Evolutionary conservation across 1,140 invertebrate genomes (phyloP).

Genomic region (Drosophila eugracilis): DNA sequence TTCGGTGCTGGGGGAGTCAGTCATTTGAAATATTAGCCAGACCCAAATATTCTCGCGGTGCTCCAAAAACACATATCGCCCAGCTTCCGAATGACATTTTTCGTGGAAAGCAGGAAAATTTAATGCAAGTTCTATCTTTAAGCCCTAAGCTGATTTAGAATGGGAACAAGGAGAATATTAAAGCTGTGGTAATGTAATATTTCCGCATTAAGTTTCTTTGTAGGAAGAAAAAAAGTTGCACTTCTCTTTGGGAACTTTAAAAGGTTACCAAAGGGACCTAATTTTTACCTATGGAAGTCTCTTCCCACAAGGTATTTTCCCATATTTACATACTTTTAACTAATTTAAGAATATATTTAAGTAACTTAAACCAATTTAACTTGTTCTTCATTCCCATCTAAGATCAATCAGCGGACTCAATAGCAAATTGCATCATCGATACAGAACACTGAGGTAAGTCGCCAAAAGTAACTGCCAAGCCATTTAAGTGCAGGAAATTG

Average conservation of each 20-base stretch:
- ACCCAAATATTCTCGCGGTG: constrained; percentile 48
- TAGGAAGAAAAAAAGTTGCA: too few relatives aligned
- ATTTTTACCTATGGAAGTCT: too few relatives aligned
- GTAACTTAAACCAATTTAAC: constrained; percentile 10
- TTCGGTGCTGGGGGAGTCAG: background rate
- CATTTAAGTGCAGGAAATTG: constrained; percentile 79
- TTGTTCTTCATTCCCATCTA: background rate
- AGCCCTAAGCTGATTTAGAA: background rate
- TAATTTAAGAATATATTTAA: too few relatives aligned
- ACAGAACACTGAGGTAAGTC: background rate
- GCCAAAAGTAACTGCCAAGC: constrained; percentile 60
- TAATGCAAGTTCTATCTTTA: background rate
- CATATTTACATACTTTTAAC: too few relatives aligned
- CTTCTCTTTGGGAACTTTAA: too few relatives aligned
- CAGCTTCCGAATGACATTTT: background rate
- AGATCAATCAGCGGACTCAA: constrained; percentile 32
- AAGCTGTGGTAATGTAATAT: too few relatives aligned
- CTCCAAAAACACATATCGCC: constrained; percentile 16
- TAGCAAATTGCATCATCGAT: constrained; percentile 7
- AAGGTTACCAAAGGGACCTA: too few relatives aligned
- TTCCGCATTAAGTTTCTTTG: too few relatives aligned
- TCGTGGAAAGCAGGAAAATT: background rate
- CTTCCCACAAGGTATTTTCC: too few relatives aligned
- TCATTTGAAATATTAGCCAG: constrained; percentile 76
- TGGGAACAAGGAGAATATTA: background rate